Conservation (phyloP, 2,113 vertebrate species). For the Aspidoscelis tigris region DNA sequence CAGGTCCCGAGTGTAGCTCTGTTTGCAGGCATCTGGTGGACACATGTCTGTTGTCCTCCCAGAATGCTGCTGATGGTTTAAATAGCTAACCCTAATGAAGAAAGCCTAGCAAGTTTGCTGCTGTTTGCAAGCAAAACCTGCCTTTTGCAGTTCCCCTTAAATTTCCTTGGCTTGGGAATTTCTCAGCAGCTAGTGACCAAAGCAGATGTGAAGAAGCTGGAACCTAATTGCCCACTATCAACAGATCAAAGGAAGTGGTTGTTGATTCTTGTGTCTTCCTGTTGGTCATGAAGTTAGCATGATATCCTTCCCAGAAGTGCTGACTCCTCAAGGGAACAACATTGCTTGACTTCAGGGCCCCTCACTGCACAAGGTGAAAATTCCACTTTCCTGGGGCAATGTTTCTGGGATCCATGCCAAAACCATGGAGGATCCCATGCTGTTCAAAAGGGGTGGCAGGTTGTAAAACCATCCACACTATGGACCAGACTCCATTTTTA, state of each 20-base stretch:
- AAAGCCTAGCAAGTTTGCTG: constrained; percentile 77
- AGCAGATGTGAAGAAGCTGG: constrained; percentile 16
- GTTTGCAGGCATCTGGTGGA: constrained; percentile 84
- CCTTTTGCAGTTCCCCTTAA: constrained; percentile 71
- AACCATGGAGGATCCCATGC: constrained; percentile 35
- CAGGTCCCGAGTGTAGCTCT: constrained; percentile 72
- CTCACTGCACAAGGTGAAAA: constrained; percentile 34
- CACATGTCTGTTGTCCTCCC: constrained; percentile 84
- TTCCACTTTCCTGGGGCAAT: constrained; percentile 45
- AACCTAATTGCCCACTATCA: constrained; percentile 15
- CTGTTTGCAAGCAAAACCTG: constrained; percentile 75
- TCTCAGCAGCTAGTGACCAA: constrained; percentile 26
- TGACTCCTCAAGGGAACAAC: constrained; percentile 13
- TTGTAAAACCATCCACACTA: constrained; percentile 37
- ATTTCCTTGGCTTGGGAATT: constrained; percentile 54
- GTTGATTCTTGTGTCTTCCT: constrained; percentile 14
- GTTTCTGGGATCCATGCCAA: constrained; percentile 54
- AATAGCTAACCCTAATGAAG: constrained; percentile 78
- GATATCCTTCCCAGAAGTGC: constrained; percentile 35
- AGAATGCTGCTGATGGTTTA: constrained; percentile 75
- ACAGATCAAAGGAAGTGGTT: neutral
- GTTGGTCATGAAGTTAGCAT: neutral
- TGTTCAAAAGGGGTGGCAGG: constrained; percentile 52
- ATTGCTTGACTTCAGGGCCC: constrained; percentile 45
- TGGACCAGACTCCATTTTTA: constrained; percentile 3